These are phyloP conservation scores for Suricata suricatta DNA, from an alignment of 2,113 vertebrate genomes.

Conservation along the genomic window DNA sequence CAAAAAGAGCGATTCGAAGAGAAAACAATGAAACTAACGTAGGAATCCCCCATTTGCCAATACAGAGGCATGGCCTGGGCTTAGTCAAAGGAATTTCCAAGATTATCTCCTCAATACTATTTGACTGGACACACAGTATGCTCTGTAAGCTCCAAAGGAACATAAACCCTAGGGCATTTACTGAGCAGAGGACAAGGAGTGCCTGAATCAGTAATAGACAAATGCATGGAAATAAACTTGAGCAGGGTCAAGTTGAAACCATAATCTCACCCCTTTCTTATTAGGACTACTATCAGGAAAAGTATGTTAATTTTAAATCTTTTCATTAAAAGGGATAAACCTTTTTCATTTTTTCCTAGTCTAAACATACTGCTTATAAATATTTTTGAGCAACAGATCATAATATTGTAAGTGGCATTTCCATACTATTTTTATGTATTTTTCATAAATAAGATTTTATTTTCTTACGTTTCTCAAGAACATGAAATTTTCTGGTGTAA, in stretches of 20 bases:
- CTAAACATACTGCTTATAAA: background rate
- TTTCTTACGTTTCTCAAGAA: background rate
- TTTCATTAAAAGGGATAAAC: constrained; percentile 10
- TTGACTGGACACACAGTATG: background rate
- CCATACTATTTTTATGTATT: background rate
- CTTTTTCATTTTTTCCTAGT: background rate
- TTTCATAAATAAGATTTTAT: background rate
- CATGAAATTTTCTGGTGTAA: background rate
- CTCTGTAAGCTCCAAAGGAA: constrained; percentile 10
- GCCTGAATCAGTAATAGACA: background rate
- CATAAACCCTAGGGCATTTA: constrained; percentile 52
- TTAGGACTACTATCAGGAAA: background rate
- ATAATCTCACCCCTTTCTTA: background rate
- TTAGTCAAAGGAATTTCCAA: background rate
- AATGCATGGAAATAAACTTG: background rate
- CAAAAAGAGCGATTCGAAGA: background rate
- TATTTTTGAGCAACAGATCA: background rate
- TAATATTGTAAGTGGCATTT: background rate
- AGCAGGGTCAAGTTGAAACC: background rate
- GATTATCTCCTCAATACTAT: background rate
- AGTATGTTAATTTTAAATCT: background rate
- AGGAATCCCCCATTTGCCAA: background rate
- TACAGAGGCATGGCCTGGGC: background rate
- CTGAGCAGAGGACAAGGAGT: constrained; percentile 14
- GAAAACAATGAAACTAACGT: background rate